phyloP scores from a whole-genome alignment of 2,113 vertebrate species.

The Cepphus grylle region DNA sequence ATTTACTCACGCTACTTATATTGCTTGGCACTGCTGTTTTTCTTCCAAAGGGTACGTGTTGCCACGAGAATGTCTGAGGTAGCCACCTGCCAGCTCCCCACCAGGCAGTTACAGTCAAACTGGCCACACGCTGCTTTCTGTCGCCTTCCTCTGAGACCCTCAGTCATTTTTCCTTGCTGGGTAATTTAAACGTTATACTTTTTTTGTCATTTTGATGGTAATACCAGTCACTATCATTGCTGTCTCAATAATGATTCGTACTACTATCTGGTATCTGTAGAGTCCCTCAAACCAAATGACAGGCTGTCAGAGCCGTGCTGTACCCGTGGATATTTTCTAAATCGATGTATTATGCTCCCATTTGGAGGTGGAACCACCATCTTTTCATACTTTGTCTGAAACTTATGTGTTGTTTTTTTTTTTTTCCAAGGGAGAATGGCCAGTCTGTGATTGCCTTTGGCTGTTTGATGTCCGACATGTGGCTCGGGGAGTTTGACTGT shows the following conservation, averaged over 20 bases:
- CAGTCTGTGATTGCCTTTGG: constrained; percentile 73
- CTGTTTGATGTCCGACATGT: constrained; percentile 79
- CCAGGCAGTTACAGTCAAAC: background rate
- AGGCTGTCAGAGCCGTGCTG: background rate
- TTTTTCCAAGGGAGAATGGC: constrained; percentile 45
- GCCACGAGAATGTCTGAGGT: background rate
- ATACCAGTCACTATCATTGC: background rate
- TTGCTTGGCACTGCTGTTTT: accelerated
- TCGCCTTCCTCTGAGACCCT: background rate
- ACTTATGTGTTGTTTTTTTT: background rate
- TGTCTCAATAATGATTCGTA: accelerated
- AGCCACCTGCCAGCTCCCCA: background rate
- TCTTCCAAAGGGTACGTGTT: accelerated
- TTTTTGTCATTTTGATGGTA: background rate
- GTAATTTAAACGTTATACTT: background rate
- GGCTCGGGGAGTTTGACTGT: constrained; percentile 73
- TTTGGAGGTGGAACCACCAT: background rate
- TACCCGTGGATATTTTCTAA: background rate
- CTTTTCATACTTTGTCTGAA: background rate
- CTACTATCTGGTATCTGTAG: background rate
- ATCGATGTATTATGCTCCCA: background rate
- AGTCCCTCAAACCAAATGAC: background rate
- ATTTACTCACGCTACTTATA: accelerated
- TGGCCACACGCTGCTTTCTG: background rate
- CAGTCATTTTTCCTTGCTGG: background rate